Evolutionary conservation across 2,888 invertebrate genomes (phyloP).

Genomic region (Nasonia oneida): DNA sequence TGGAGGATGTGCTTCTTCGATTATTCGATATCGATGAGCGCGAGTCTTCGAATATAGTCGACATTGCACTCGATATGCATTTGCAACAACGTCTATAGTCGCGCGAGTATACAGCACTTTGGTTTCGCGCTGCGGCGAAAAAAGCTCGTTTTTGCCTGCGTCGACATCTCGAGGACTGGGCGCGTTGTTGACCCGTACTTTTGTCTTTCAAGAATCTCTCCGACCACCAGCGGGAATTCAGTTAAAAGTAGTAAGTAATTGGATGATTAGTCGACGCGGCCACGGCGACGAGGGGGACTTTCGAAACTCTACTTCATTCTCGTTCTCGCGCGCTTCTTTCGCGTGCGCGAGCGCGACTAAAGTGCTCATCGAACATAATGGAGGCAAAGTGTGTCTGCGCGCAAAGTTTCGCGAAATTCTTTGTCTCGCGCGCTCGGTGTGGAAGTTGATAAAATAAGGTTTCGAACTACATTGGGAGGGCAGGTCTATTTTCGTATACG

Average conservation of each 20-base stretch:
- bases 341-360: background rate
- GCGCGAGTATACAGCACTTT: background rate
- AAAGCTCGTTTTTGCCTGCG: conserved; percentile 5
- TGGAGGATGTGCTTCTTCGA: background rate
- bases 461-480: too few relatives aligned
- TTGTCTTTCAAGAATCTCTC: conserved; percentile 57
- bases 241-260: conserved; percentile 62
- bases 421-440: background rate
- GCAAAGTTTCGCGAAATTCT: conserved; percentile 43
- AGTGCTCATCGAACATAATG: conserved; percentile 50
- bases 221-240: conserved; percentile 47
- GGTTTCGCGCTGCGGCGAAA: background rate
- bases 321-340: background rate
- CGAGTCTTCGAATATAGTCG: too few relatives aligned
- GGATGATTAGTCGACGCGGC: conserved; percentile 57
- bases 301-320: conserved; percentile 48
- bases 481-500: too few relatives aligned
- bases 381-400: background rate
- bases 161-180: background rate
- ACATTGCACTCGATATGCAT: background rate
- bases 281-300: conserved; percentile 30
- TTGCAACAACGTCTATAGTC: background rate
- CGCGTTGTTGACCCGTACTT: conserved; percentile 54
- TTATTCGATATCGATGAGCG: background rate
- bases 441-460: background rate